Percentiles rank a stretch among this genome's conserved stretches.
Evolutionary conservation across 2,113 vertebrate species (phyloP).

Genomic region (Phycodurus eques): DNA sequence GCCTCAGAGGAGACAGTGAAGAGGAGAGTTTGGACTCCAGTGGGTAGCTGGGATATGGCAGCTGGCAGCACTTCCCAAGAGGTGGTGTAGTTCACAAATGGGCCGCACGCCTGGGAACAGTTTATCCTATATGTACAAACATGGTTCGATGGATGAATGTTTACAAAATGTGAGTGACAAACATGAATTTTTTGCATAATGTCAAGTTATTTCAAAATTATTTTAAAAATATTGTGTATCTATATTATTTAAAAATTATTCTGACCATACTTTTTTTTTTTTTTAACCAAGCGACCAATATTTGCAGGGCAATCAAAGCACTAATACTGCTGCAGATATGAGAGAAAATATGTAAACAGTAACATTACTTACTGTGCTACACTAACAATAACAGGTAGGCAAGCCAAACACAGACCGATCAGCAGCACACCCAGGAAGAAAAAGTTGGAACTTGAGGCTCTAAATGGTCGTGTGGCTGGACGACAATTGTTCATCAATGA

Average conservation of each 20-base stretch:
- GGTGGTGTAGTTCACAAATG: slow-evolving; percentile 81
- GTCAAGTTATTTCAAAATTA: not conserved
- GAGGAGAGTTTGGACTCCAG: slow-evolving; percentile 62
- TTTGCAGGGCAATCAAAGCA: not conserved
- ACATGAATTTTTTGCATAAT: not conserved
- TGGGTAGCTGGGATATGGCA: slow-evolving; percentile 68
- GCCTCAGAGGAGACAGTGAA: slow-evolving; percentile 81
- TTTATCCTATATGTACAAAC: slow-evolving; percentile 78
- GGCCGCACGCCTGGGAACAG: slow-evolving; percentile 88
- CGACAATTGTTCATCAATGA: slow-evolving; percentile 83
- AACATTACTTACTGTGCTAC: slow-evolving; percentile 80
- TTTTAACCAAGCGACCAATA: not conserved
- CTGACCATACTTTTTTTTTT: not conserved
- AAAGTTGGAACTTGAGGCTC: slow-evolving; percentile 91
- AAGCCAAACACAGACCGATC: slow-evolving; percentile 85
- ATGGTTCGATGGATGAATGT: not conserved
- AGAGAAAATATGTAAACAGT: not conserved
- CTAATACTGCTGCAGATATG: not conserved
- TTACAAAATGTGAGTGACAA: not conserved
- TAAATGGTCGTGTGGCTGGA: slow-evolving; percentile 81
- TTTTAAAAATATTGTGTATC: not conserved
- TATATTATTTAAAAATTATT: no score
- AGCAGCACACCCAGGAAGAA: slow-evolving; percentile 89
- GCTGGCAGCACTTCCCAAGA: slow-evolving; percentile 82
- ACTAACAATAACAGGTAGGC: slow-evolving; percentile 81